Evolutionary conservation across 1,140 invertebrate species (phyloP), one percentile per base, ranked within the genome.

Genomic region (Bilobella aurantiaca): DNA sequence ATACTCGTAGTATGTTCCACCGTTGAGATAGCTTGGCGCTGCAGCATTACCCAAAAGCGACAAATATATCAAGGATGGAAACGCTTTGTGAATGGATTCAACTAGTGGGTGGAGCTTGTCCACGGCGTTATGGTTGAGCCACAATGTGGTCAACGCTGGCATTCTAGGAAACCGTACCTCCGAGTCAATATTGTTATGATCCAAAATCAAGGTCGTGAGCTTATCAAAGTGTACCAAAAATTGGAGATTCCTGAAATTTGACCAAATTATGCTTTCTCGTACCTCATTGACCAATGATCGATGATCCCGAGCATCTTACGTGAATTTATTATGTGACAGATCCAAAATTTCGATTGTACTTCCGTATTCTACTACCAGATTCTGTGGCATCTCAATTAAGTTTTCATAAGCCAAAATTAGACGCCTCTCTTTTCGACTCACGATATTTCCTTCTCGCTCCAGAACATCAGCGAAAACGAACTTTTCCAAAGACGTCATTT

Each of bases 11-110:
- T 85, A 86, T 27, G 82, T 85, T 30, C 84, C 86, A 34, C 85
- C 85, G 71, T 87, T 88, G 61, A 89, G 81, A 75, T 86, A 87
- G 73, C 85, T 86, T 0, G 87, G 87, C 2, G 86, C 85, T 1
- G 84, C 86, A 1, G 82, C 80, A 75, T 91, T 91, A 46, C 87
- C 87, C 87, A 91, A 90, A 49, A 91, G 75, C 28, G 84, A 85
- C 12, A 90, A 76, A 74, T 84, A 84, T 69, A 81, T 80, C 32
- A 89, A 76, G 74, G 82, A 86, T 28, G 82, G 87, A 76, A 84
- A 83, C 70, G 81, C 84, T 71, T 80, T 78, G 70, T 81, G 77
- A 60, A 91, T 75, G 67, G 82, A 84, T 66, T 82, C 81, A 32
- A 87, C 78, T 80, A 89, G 89, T 0, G 86, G 84, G 76, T 83